Base-by-base conservation (phyloP, 2,113 vertebrate species). In the Sigmodon hispidus region DNA sequence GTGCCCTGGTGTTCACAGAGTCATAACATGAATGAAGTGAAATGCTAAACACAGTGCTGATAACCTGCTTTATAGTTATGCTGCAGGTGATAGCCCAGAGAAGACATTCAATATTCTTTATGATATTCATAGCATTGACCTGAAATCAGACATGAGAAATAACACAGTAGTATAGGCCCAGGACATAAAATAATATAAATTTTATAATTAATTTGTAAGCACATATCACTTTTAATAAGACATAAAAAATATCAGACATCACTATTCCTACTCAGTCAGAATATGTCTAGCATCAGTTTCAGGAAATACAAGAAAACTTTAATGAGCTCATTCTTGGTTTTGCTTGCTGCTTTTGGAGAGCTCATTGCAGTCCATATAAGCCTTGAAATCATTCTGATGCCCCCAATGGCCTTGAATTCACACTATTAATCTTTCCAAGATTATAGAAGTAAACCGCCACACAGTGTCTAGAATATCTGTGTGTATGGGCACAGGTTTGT, bases 181-280 rank as follows among this genome's bases (percentile, higher is more conserved):
- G 76, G 43, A 22, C 85, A 61, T 92, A 86, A 95, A 90, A 55
- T 73, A 90, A 80, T 85, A 86, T 9, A 61, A 94, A 67, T 86
- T 91, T 93, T 91, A 40, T 91, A 70, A 96, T 95, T 95, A 95
- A 92, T 91, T 96, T 96, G 12, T 43, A 88, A 93, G 69, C 57
- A 96, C 91, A 90, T 93, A 94, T 11, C 67, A 88, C 73, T 88
- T 94, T 89, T 90, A 96, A 97, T 91, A 88, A 96, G 84, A 96
- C 89, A 75, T 81, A 31, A 90, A 94, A 94, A 96, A 40, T 90
- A 88, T 67, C 90, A 94, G 87, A 45, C 52, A 26, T 36, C 12
- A 34, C 89, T 94, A 6, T 95, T 94, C 52, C 72, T 84, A 65
- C 36, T 95, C 69, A 45, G 34, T 94, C 86, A 89, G 31, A 67